Evolutionary conservation across 2,888 invertebrate species (phyloP).

Genomic region (Steinernema hermaphroditum): DNA sequence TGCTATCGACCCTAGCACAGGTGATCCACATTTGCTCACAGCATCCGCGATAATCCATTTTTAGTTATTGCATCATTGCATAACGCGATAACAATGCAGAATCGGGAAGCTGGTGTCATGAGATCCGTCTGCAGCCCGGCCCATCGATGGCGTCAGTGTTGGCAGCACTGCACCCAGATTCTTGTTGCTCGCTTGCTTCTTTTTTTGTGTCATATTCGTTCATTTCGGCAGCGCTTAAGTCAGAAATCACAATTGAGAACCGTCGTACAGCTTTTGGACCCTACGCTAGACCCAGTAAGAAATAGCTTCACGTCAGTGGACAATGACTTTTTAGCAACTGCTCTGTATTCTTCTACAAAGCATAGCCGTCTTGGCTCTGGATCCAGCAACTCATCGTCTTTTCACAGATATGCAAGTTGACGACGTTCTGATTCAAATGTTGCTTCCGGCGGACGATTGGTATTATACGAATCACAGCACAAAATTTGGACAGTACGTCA

Average conservation of each 20-base stretch:
- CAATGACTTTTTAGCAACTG: slow-evolving; percentile 72
- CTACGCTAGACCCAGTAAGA: slow-evolving; percentile 73
- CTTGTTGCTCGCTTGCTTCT: slow-evolving; percentile 72
- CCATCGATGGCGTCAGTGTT: slow-evolving; percentile 72
- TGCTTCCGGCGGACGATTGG: slow-evolving; percentile 75
- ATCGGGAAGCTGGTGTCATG: slow-evolving; percentile 72
- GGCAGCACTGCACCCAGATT: slow-evolving; percentile 73
- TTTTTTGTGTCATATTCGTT: slow-evolving; percentile 69
- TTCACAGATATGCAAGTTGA: slow-evolving; percentile 73
- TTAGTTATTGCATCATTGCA: slow-evolving; percentile 72
- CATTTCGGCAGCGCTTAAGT: slow-evolving; percentile 71
- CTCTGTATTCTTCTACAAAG: slow-evolving; percentile 74
- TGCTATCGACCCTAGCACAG: slow-evolving; percentile 61
- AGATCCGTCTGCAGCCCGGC: slow-evolving; percentile 73
- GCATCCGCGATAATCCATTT: slow-evolving; percentile 3
- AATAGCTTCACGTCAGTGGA: too few species aligned
- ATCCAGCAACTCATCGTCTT: slow-evolving; percentile 71
- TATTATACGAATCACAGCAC: slow-evolving; percentile 76
- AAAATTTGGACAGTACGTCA: slow-evolving; percentile 73
- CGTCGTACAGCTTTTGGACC: slow-evolving; percentile 73
- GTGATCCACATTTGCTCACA: slow-evolving; percentile 32
- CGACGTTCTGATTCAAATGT: slow-evolving; percentile 72
- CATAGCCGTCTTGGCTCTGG: slow-evolving; percentile 72
- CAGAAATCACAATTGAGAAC: slow-evolving; percentile 72
- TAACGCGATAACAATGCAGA: slow-evolving; percentile 73